These are phyloP conservation scores for western clawed frog (Xenopus tropicalis) DNA, from an alignment of 2,113 vertebrate genomes.

Conservation along the genomic window UCB_Xtro_10.0 CM004450.2:82240501-82241000, in stretches of 20 bases:
- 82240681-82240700: slow-evolving; percentile 80
- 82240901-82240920: slow-evolving; percentile 73
- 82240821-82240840: slow-evolving; percentile 88
- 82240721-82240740: slow-evolving; percentile 74
- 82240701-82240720: slow-evolving; percentile 83
- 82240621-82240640: slow-evolving; percentile 81
- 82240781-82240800: slow-evolving; percentile 83
- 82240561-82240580: slow-evolving; percentile 79
- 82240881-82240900: slow-evolving; percentile 80
- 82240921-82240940: slow-evolving; percentile 73
- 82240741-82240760: slow-evolving; percentile 79
- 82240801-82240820: slow-evolving; percentile 86
- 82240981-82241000: no score
- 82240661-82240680: slow-evolving; percentile 77
- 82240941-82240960: no score
- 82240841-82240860: slow-evolving; percentile 90
- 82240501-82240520: slow-evolving; percentile 74
- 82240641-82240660: slow-evolving; percentile 91
- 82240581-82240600: slow-evolving; percentile 71
- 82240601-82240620: slow-evolving; percentile 81
- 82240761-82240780: slow-evolving; percentile 89
- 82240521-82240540: slow-evolving; percentile 72
- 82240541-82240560: slow-evolving; percentile 75
- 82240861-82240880: slow-evolving; percentile 76
- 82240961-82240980: no score